These are phyloP conservation scores for Elysia chlorotica DNA, from an alignment of 1,140 invertebrate genomes.

Conservation along the genomic window DNA sequence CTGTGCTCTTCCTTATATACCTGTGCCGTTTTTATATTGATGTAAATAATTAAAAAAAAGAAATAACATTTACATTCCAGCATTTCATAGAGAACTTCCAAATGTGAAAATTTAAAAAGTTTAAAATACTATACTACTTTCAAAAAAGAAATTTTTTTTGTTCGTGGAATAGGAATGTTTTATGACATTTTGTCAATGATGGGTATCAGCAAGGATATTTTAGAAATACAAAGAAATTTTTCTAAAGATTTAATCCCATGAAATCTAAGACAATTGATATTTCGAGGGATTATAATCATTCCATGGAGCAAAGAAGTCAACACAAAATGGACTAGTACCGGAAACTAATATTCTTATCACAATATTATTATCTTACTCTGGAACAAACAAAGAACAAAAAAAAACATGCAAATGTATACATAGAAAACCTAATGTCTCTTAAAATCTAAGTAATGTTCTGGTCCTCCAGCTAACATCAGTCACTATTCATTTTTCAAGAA, in stretches of 20 bases:
- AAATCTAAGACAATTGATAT: neutral
- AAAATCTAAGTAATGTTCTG: neutral
- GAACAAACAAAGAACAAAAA: neutral
- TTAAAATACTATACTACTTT: no score
- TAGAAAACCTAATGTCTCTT: neutral
- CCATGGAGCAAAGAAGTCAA: neutral
- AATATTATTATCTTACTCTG: neutral
- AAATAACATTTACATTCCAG: no score
- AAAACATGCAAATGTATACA: no score
- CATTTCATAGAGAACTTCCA: no score
- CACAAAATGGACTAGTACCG: neutral
- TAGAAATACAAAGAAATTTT: neutral
- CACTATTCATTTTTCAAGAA: conserved; percentile 63
- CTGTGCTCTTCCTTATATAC: no score
- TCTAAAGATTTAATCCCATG: neutral
- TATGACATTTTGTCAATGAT: neutral
- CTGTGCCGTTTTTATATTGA: no score
- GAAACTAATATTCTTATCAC: neutral
- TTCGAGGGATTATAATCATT: neutral
- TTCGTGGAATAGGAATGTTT: no score
- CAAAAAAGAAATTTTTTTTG: neutral
- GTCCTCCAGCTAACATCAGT: neutral
- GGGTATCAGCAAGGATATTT: neutral
- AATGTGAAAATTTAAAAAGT: no score
- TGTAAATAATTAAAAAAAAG: no score